Base-by-base conservation (phyloP, 2,797 vertebrate genomes). In the Astyanax mexicanus region DNA sequence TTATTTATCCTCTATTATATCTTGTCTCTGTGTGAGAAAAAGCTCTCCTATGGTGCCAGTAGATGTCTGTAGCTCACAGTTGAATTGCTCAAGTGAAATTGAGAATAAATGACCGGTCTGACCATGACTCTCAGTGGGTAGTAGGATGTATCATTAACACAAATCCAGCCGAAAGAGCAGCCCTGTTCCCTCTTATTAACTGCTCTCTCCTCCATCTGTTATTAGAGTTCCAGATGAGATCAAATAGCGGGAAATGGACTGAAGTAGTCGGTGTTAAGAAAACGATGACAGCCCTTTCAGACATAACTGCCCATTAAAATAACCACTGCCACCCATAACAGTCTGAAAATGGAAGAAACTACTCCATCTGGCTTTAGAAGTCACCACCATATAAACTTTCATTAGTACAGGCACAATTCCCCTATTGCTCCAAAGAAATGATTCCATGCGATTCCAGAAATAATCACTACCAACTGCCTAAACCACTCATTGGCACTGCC, bases 111-210 rank as follows among this genome's bases (percentile, higher is more conserved):
- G 58, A 21, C 23, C 58, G 40, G 35, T 23, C 35, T 29, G 25
- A 52, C 12, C 52, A 55, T 27, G n/a, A 13, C 58, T 29, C 4
- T 55, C 25, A 1, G 3, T 29, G 25, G 11, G 12, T 1, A 29
- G 19, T n/a, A 10, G 57, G 57, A 60, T 60, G 58, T 62, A 23
- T 40, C n/a, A 62, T 62, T 40, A 60, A 60, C 29, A 37, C 17
- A n/a, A 27, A 60, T 40, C 58, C n/a, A 62, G n/a, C 5, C 57
- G 37, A 1, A 21, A 62, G 8, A 10, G 62, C 29, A 62, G 58
- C 32, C 11, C 29, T 37, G 11, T 37, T 38, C 32, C 11, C 12
- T 62, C 21, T 40, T 38, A 11, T n/a, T 9, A 37, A 37, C 4
- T 11, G 58, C 12, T 12, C 17, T 19, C n/a, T 37, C n/a, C 57